These are phyloP conservation scores for Macrobrachium nipponense DNA, from an alignment of 1,140 invertebrate genomes.

Conservation along the genomic window DNA sequence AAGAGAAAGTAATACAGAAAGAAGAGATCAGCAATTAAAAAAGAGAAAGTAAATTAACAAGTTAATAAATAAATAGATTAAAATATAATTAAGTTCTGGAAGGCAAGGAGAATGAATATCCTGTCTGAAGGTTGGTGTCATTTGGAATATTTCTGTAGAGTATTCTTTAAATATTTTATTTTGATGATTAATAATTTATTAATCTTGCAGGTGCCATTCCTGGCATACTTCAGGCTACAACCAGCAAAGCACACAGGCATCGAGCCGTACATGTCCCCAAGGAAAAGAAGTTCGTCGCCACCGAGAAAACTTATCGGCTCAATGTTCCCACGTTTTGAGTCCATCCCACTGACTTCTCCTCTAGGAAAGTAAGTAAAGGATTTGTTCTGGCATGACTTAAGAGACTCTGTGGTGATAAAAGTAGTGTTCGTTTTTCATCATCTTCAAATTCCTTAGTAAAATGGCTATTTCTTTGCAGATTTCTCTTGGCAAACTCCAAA, in stretches of 20 bases:
- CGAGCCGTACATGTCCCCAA: slow-evolving; percentile 48
- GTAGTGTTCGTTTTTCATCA: background rate
- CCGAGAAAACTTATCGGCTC: slow-evolving; percentile 36
- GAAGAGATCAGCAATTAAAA: too few species aligned
- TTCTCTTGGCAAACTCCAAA: slow-evolving; percentile 42
- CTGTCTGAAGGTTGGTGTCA: too few species aligned
- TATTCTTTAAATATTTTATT: too few species aligned
- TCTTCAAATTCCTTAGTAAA: background rate
- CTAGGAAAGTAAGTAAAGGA: slow-evolving; percentile 42
- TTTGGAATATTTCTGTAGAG: too few species aligned
- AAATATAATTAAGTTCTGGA: too few species aligned
- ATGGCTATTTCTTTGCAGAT: slow-evolving; percentile 17
- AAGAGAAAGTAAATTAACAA: too few species aligned
- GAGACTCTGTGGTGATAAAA: background rate
- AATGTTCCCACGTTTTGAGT: slow-evolving; percentile 52
- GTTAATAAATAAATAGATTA: too few species aligned
- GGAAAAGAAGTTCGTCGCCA: slow-evolving; percentile 44
- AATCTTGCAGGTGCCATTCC: slow-evolving; percentile 46
- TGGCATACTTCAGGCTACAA: slow-evolving; percentile 51
- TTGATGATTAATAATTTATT: background rate
- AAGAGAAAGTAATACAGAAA: too few species aligned
- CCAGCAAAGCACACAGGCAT: slow-evolving; percentile 54
- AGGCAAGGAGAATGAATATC: too few species aligned
- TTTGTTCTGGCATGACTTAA: background rate
- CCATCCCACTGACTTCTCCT: slow-evolving; percentile 41